Evolutionary conservation across 1,140 invertebrate species (phyloP).

Genomic region (Aphaenogaster ashmeadi): DNA sequence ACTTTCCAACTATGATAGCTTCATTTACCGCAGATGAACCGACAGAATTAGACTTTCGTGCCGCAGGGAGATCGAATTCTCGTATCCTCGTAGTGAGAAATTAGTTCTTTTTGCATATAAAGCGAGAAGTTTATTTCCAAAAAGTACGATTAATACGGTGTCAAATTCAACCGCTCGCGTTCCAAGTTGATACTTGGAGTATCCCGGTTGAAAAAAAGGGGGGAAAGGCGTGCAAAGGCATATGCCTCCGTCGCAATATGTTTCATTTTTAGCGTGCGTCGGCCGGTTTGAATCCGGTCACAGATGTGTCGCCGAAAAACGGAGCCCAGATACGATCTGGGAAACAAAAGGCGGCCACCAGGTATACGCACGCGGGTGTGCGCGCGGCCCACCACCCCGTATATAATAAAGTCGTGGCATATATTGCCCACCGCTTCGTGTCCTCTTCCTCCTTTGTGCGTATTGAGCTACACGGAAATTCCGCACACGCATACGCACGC

Average conservation of each 20-base stretch:
- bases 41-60: background rate
- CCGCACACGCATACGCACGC: slow-evolving; percentile 27
- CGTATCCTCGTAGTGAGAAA: background rate
- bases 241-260: slow-evolving; percentile 80
- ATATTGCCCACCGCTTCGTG: slow-evolving; percentile 72
- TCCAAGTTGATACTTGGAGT: background rate
- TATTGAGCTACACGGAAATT: slow-evolving; percentile 69
- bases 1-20: too few relatives aligned
- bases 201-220: background rate
- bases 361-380: slow-evolving; percentile 72
- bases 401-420: slow-evolving; percentile 81
- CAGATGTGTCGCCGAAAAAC: slow-evolving; percentile 80
- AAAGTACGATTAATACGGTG: background rate
- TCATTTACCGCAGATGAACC: background rate
- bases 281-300: slow-evolving; percentile 74
- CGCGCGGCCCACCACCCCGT: slow-evolving; percentile 64
- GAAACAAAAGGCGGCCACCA: slow-evolving; percentile 81
- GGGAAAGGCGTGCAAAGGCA: slow-evolving; percentile 61
- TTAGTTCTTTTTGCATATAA: background rate
- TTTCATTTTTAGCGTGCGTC: slow-evolving; percentile 74
- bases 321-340: slow-evolving; percentile 80
- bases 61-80: too few relatives aligned
- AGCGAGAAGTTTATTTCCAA: background rate
- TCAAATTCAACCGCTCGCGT: background rate
- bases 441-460: slow-evolving; percentile 64